Percentiles rank a stretch among this genome's conserved stretches.
These are phyloP conservation scores for Falcunculus frontatus DNA, from an alignment of 2,113 vertebrate genomes.

Conservation along the genomic window DNA sequence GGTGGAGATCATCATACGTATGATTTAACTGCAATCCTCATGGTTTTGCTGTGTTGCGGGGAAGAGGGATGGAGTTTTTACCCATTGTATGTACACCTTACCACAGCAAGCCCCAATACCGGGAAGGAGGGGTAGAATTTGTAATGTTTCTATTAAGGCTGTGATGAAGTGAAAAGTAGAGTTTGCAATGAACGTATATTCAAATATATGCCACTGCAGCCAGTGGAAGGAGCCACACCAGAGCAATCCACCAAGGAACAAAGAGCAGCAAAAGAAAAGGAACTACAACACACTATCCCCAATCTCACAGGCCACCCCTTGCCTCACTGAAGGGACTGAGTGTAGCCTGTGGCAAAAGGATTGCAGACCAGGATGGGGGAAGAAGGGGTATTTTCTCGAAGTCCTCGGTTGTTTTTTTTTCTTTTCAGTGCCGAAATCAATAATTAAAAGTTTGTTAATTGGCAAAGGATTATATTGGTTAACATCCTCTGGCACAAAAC, in stretches of 20 bases:
- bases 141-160: not conserved
- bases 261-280: not conserved
- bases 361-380: not conserved
- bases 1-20: not conserved
- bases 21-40: not conserved
- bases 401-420: not conserved
- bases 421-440: not conserved
- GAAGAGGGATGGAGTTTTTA: not conserved
- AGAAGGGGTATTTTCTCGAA: not conserved
- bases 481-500: not conserved
- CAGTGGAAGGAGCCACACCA: not conserved
- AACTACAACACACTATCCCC: not conserved
- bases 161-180: not conserved
- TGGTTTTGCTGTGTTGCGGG: not conserved
- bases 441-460: not conserved
- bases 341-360: not conserved
- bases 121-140: not conserved
- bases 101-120: not conserved
- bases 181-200: not conserved
- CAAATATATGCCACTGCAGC: not conserved
- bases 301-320: not conserved
- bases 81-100: not conserved
- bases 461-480: not conserved
- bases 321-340: not conserved
- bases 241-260: not conserved